Evolutionary conservation across 1,140 invertebrate species (phyloP).

Genomic region (Zaprionus nigranus): DNA sequence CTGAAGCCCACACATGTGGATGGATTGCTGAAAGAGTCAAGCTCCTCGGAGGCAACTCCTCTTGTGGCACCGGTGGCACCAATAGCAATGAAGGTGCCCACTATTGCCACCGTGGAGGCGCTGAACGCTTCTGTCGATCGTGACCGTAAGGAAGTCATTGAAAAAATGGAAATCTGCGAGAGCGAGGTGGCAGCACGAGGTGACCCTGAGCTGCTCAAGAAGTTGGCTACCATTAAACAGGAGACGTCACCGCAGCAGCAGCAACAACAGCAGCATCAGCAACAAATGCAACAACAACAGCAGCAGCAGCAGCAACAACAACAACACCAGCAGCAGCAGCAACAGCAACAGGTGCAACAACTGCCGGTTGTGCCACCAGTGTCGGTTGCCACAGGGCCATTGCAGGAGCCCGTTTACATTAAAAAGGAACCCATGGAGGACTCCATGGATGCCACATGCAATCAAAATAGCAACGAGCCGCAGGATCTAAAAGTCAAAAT

Average conservation of each 20-base stretch:
- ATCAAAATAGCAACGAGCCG: conserved; percentile 83
- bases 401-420: conserved; percentile 73
- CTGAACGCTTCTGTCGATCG: conserved; percentile 77
- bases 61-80: conserved; percentile 30
- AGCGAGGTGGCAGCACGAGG: conserved; percentile 46
- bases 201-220: conserved; percentile 81
- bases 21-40: conserved; percentile 40
- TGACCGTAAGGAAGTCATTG: conserved; percentile 70
- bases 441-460: conserved; percentile 80
- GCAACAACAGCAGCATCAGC: conserved; percentile 52
- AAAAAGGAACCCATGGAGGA: conserved; percentile 84
- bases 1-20: conserved; percentile 48
- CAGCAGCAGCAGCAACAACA: conserved; percentile 60
- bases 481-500: conserved; percentile 84
- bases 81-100: conserved; percentile 75
- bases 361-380: conserved; percentile 47
- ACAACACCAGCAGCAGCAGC: conserved; percentile 68
- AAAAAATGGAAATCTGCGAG: conserved; percentile 71
- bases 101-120: conserved; percentile 78
- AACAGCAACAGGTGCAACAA: conserved; percentile 61
- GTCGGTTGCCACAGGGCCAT: conserved; percentile 34
- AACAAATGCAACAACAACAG: conserved; percentile 79
- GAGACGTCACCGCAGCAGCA: conserved; percentile 59
- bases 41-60: conserved; percentile 29
- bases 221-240: conserved; percentile 82